Base-by-base conservation (phyloP, 2,113 vertebrate genomes). In the Cavia porcellus region DNA sequence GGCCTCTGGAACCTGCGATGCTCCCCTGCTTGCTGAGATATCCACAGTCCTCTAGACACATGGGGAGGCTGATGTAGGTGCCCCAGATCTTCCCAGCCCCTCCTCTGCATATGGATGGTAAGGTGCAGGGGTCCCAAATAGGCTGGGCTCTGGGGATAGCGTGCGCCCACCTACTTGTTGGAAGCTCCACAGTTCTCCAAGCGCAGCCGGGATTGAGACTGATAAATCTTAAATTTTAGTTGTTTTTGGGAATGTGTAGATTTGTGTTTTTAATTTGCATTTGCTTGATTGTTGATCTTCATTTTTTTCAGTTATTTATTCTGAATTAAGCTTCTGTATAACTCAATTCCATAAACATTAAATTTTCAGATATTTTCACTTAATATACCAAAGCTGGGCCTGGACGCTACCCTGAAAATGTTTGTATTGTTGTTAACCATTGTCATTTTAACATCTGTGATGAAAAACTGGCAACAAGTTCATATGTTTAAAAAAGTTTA, bases 311-410 rank as follows among this genome's bases (percentile, higher is more conserved):
- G 42, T 2, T 17, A 85, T 79, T 85, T 68, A 68, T 89, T 92
- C 89, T 89, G 50, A 93, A 79, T 79, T 89, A 84, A 89, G 25
- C 22, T 85, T 83, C 75, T 83, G 52, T 79, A 84, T 89, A 77
- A 93, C 20, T 20, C 68, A 38, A 79, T 84, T 38, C 74, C 89
- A 55, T 62, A 89, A 92, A 55, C 15, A 89, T 70, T 68, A 89
- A 28, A 2, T 85, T 85, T 64, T 95, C 52, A 92, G 70, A 72
- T 89, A 72, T 47, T 47, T 84, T 59, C 17, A 84, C 75, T 86
- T 92, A 84, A 50, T 52, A 59, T 75, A 55, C 15, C 8, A 45
- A 12, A 75, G 80, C 61, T 70, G 45, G 25, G 25, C 32, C 70
- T 80, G 70, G 38, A 55, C 32, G 6, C 4, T 85, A 57, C 11